Evolutionary conservation across 1,140 invertebrate genomes (phyloP).

Genomic region (Dolichoris vasculosae): DNA sequence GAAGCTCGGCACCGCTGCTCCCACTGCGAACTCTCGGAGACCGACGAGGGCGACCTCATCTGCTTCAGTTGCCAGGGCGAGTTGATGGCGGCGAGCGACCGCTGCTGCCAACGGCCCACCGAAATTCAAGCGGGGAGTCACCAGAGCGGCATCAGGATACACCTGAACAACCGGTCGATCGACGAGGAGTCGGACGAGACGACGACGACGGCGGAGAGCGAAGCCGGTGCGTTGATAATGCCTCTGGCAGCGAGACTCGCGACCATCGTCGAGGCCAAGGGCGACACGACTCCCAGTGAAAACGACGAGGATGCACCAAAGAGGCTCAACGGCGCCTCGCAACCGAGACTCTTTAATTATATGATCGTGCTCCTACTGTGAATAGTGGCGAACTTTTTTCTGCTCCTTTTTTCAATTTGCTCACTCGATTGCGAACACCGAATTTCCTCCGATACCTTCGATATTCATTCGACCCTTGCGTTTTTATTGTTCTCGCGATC

Average conservation of each 20-base stretch:
- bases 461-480: no score
- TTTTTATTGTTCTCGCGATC: no score
- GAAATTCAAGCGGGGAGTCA: conserved; percentile 53
- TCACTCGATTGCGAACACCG: neutral
- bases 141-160: conserved; percentile 62
- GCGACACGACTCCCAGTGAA: conserved; percentile 61
- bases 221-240: conserved; percentile 20
- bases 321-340: conserved; percentile 61
- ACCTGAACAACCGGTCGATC: conserved; percentile 64
- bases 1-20: conserved; percentile 59
- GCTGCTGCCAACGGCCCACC: conserved; percentile 59
- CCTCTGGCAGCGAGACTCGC: conserved; percentile 64
- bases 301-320: conserved; percentile 65
- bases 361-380: conserved; percentile 71
- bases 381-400: conserved; percentile 53
- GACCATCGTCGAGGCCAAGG: conserved; percentile 68
- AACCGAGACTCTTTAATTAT: conserved; percentile 67
- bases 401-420: neutral
- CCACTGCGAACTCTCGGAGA: conserved; percentile 63
- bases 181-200: conserved; percentile 67
- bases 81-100: conserved; percentile 52
- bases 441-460: neutral
- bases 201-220: conserved; percentile 54
- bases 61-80: conserved; percentile 68
- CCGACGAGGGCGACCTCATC: conserved; percentile 66